Evolutionary conservation across 2,113 vertebrate species (phyloP).

Genomic region (Pampusana beccarii): DNA sequence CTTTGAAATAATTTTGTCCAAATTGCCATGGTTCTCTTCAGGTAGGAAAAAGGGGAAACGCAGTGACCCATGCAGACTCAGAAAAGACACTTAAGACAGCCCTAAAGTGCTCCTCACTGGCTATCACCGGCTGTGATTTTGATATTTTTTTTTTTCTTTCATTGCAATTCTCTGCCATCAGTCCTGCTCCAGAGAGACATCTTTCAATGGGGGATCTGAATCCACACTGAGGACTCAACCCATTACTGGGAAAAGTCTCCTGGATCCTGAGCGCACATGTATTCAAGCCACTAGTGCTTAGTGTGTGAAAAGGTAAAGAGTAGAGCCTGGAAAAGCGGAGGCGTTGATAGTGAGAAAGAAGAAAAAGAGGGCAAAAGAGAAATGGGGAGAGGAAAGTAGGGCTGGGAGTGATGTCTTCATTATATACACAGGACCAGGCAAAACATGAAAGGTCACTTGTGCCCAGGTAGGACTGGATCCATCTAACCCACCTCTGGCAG

Average conservation of each 20-base stretch:
- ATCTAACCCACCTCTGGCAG: not conserved
- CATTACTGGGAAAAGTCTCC: not conserved
- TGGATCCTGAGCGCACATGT: not conserved
- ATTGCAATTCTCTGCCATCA: not conserved
- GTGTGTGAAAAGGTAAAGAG: not conserved
- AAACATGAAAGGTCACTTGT: not conserved
- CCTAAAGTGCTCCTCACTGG: not conserved
- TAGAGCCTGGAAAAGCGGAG: not conserved
- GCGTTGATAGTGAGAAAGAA: not conserved
- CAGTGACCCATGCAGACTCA: not conserved
- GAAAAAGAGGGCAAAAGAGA: not conserved
- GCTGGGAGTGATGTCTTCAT: not conserved
- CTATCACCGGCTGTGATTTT: not conserved
- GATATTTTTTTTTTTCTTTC: not conserved
- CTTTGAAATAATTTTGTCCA: not conserved
- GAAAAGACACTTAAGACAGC: not conserved
- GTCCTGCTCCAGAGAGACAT: not conserved
- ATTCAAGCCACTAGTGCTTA: not conserved
- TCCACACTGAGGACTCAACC: not conserved
- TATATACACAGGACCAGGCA: not conserved
- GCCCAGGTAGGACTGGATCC: not conserved
- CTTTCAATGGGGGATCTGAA: not conserved
- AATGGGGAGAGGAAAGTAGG: not conserved
- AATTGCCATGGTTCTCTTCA: not conserved
- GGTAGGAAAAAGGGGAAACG: fast-evolving